Conservation (phyloP, 1,140 invertebrate genomes). For the Microplitis demolitor region DNA sequence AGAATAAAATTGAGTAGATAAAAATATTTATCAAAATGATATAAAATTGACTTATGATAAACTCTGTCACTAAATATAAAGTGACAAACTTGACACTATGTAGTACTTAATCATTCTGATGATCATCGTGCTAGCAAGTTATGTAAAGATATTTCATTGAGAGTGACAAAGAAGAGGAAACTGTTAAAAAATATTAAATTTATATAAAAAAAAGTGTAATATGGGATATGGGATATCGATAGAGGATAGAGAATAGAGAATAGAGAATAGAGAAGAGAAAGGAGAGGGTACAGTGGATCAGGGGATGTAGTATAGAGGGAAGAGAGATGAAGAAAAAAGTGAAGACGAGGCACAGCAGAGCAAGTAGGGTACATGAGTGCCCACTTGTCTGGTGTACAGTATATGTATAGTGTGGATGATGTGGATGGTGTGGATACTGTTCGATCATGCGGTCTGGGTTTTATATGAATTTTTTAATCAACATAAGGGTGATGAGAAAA, state of each 20-base stretch:
- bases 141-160: too few relatives aligned
- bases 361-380: slow-evolving; percentile 7
- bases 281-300: not conserved
- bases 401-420: too few relatives aligned
- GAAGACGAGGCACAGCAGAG: slow-evolving; percentile 1
- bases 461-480: slow-evolving; percentile 24
- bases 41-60: too few relatives aligned
- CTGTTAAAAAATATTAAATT: too few relatives aligned
- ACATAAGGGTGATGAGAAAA: not conserved
- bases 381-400: slow-evolving; percentile 21
- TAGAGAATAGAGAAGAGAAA: not conserved
- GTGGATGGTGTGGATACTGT: not conserved
- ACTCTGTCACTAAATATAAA: too few relatives aligned
- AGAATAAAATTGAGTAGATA: too few relatives aligned
- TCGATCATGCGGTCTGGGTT: slow-evolving; percentile 22
- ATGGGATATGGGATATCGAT: too few relatives aligned
- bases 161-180: not conserved
- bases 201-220: too few relatives aligned
- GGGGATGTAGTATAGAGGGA: not conserved
- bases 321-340: slow-evolving; percentile 9
- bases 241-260: not conserved
- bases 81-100: too few relatives aligned
- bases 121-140: too few relatives aligned
- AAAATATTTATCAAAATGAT: too few relatives aligned
- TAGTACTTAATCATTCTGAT: too few relatives aligned